A percentile compares a stretch with the other conserved stretches of the same genome.
Evolutionary conservation across 1,140 invertebrate species (phyloP).

Genomic region (Sitobion miscanthi): DNA sequence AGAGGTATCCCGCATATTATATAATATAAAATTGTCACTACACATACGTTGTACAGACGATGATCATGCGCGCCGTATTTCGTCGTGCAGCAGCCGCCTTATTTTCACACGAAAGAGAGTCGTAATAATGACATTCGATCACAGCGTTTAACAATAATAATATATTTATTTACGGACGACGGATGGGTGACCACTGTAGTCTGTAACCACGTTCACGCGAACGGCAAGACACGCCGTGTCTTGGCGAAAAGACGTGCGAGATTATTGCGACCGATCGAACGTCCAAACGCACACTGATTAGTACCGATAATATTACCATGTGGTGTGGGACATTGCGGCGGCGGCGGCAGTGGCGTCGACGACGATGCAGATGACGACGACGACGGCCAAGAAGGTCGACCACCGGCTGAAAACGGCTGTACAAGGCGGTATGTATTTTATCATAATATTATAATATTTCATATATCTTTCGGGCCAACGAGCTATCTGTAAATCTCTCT

Average conservation of each 20-base stretch:
- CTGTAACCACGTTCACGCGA: background rate
- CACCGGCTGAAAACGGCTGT: background rate
- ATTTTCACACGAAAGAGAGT: background rate
- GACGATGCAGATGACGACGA: too few species aligned
- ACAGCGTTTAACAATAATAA: background rate
- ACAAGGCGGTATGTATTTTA: background rate
- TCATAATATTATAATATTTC: background rate
- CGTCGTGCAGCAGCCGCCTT: background rate
- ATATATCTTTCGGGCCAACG: background rate
- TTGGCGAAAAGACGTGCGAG: background rate
- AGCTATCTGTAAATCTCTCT: background rate
- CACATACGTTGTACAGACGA: background rate
- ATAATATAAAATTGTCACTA: background rate
- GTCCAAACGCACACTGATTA: conserved; percentile 41
- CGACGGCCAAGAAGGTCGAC: conserved; percentile 20
- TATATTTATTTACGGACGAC: background rate
- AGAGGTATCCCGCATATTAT: background rate
- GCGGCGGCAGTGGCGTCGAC: background rate
- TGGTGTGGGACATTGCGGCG: background rate
- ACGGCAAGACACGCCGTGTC: background rate
- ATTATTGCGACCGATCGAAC: background rate
- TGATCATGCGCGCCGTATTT: background rate
- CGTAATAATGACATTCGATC: background rate
- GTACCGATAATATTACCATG: conserved; percentile 22
- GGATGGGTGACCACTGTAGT: background rate